Base-by-base conservation (phyloP, 2,888 invertebrate species). In the Chaitophorus viminalis region DNA sequence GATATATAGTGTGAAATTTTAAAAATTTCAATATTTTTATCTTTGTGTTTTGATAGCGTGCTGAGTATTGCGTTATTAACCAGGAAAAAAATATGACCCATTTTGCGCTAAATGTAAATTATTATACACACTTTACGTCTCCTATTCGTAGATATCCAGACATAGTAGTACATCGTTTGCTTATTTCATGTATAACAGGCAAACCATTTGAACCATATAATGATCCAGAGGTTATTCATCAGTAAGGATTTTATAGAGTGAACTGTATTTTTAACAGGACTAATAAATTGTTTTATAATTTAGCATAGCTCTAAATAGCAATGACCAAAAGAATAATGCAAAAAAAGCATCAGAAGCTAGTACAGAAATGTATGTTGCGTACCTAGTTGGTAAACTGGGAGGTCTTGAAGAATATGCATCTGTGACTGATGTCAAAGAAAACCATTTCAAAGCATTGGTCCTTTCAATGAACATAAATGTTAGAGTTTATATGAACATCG, bases 51-150 rank as follows among this genome's bases (percentile, higher is more conserved):
- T 81, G 5, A 25, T 65, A 87, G 87, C 87, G 87, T n/a, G 87
- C 87, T n/a, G n/a, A 83, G 72, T 39, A 88, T 75, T 82, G 79
- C 88, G 75, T 74, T 54, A 79, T 79, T 88, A 85, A 52, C 60
- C 70, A 46, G 33, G n/a, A 52, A 17, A 82, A 25, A 77, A n/a
- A 82, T n/a, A 82, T 83, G 81, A 6, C 46, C 3, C 99, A 99
- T 92, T 99, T 96, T 92, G 98, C 98, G 11, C 92, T 99, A 36
- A 97, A 96, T 91, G 95, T 97, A 60, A 95, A 97, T 1, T 93
- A 96, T 84, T 99, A 99, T 91, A 99, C 99, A 0, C 99, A 99
- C 92, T 99, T 99, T 91, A 99, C 99, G 0, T 98, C 98, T 72
- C 99, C 99, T 0, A 99, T 99, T 90, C 93, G 99, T 91, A 94